phyloP scores from a whole-genome alignment of 2,888 invertebrate species.

The Mimas tiliae region DNA sequence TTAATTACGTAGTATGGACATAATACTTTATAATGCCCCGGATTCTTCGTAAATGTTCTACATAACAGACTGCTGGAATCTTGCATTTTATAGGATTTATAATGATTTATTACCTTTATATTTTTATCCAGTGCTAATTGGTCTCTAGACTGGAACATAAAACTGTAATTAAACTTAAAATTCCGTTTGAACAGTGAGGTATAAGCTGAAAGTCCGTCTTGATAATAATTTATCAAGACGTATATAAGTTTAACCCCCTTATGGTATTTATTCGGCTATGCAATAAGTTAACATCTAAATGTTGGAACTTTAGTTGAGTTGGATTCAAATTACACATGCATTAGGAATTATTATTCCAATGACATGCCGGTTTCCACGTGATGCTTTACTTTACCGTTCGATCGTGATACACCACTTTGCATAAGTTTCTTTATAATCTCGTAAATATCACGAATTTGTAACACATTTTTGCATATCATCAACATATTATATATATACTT shows the following conservation, averaged over 20 bases:
- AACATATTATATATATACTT: neutral
- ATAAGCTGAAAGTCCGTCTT: neutral
- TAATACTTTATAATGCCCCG: conserved; percentile 10
- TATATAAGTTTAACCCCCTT: neutral
- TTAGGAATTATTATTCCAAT: conserved; percentile 23
- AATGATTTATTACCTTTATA: too few relatives aligned
- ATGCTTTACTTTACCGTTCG: conserved; percentile 17
- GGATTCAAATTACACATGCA: conserved; percentile 22
- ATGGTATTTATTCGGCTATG: neutral
- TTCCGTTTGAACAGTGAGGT: neutral
- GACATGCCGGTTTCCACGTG: conserved; percentile 20
- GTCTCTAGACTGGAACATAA: neutral
- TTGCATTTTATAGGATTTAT: too few relatives aligned
- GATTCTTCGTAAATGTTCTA: conserved; percentile 5
- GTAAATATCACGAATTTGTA: conserved; percentile 3
- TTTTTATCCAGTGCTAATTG: too few relatives aligned
- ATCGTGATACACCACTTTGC: conserved; percentile 18
- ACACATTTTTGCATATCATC: neutral
- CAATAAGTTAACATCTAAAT: conserved; percentile 20
- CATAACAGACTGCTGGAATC: neutral
- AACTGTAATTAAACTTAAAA: neutral
- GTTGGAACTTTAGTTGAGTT: conserved; percentile 7
- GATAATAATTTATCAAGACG: too few relatives aligned
- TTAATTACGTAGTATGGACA: conserved; percentile 3
- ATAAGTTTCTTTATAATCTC: conserved; percentile 4